Percentiles rank a stretch among this genome's conserved stretches.
Evolutionary conservation across 2,888 invertebrate species (phyloP).

Genomic region (Drosophila fungiperda): DNA sequence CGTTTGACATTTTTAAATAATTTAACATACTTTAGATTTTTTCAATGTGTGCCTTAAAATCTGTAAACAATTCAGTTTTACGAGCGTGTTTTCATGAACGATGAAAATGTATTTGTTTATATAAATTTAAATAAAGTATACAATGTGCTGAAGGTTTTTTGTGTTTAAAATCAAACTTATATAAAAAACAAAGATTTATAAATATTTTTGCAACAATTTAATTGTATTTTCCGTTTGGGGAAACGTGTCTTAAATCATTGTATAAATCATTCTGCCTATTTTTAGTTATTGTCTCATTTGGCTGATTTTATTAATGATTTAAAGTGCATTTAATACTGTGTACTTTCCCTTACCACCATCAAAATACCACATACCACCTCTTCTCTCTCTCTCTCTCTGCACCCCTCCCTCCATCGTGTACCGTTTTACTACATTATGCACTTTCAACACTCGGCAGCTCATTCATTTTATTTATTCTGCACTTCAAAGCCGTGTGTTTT

Average conservation of each 20-base stretch:
- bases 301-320: slow-evolving; percentile 23
- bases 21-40: not conserved
- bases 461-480: slow-evolving; percentile 77
- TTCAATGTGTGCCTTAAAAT: not conserved
- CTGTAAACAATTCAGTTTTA: not conserved
- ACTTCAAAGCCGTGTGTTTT: slow-evolving; percentile 69
- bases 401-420: not conserved
- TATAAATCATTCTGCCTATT: not conserved
- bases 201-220: not conserved
- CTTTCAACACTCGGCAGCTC: slow-evolving; percentile 73
- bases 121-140: not conserved
- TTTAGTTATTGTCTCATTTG: not conserved
- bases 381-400: too few relatives aligned
- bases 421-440: slow-evolving; percentile 70
- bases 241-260: not conserved
- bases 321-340: slow-evolving; percentile 48
- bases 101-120: not conserved
- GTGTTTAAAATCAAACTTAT: not conserved
- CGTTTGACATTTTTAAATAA: slow-evolving; percentile 14
- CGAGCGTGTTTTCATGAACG: too few relatives aligned
- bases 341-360: slow-evolving; percentile 1
- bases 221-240: not conserved
- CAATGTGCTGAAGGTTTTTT: not conserved
- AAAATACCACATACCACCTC: not conserved
- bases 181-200: not conserved